Evolutionary conservation across 2,888 invertebrate species (phyloP), one percentile per base, ranked within the genome.

Genomic region (Argynnis bischoffii): DNA sequence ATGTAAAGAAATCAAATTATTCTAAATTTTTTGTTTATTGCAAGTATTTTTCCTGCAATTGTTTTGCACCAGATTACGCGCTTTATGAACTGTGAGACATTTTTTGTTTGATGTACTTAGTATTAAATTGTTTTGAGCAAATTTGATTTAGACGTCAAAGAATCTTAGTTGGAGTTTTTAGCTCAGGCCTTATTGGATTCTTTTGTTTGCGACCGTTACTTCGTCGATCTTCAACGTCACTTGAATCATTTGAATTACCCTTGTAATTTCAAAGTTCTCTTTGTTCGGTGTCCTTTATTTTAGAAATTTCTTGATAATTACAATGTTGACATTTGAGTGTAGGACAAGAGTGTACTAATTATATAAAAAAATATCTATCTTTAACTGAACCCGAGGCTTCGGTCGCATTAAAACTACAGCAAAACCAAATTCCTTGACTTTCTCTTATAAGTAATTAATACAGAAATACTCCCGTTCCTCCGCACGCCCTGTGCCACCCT

Each of bases 81-180:
- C 14, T 6, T 53, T 53, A 11, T 31, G 15, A 55, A 35, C 35
- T 35, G 35, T n/a, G 15, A 55, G 16, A 55, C 31, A 31, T 16
- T 16, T 11, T 16, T 16, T 3, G 16, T 13, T 41, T 35, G 1
- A 55, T 13, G 16, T 41, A 55, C 41, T 21, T 3, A 5, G 26
- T 35, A 55, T 41, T 13, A 55, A 55, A 41, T 55, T 55, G 41
- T 55, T 55, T 16, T 18, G 41, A 41, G 41, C 35, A 55, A 35
- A 55, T 55, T 55, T 55, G 41, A 55, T 55, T 55, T 35, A 41
- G 55, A 55, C n/a, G 16, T 55, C 55, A 55, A 55, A 55, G 41
- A 41, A 41, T 55, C 55, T 16, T 35, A 35, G 35, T n/a, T 8
- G 55, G 55, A n/a, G 8, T 35, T 55, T 55, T 55, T 55, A 35